Evolutionary conservation across 23 tunicate species (phyloP).

Genomic region (Corella eumyota): DNA sequence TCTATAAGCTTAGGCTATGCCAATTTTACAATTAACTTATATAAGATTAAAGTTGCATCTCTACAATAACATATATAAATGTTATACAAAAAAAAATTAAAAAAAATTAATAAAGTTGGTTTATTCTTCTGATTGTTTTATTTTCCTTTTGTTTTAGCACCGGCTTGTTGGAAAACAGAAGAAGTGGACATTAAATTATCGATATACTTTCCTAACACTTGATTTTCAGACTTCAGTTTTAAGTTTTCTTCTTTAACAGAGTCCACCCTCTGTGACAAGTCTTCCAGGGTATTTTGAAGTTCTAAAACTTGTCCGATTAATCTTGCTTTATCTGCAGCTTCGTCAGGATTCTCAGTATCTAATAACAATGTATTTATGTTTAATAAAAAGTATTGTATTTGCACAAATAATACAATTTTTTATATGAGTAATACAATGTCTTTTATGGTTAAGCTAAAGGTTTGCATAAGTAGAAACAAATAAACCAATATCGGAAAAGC

Average conservation of each 20-base stretch:
- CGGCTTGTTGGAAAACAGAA: slow-evolving; percentile 93
- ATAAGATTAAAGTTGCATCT: too few species aligned
- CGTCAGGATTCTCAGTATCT: slow-evolving; percentile 74
- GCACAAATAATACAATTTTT: too few species aligned
- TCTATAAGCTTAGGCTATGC: too few species aligned
- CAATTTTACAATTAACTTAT: too few species aligned
- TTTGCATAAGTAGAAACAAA: too few species aligned
- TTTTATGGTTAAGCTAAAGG: too few species aligned
- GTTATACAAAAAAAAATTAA: not conserved
- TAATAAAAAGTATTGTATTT: too few species aligned
- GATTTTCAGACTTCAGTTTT: slow-evolving; percentile 93
- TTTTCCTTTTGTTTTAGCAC: slow-evolving; percentile 56
- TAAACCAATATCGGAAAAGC: too few species aligned
- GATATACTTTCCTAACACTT: slow-evolving; percentile 92
- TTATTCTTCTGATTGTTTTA: too few species aligned
- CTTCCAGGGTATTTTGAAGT: slow-evolving; percentile 93
- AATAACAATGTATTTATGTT: too few species aligned
- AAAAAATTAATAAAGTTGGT: not conserved
- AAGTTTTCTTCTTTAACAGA: slow-evolving; percentile 97
- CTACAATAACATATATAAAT: too few species aligned
- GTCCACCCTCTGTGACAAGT: slow-evolving; percentile 91
- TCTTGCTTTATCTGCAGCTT: slow-evolving; percentile 82
- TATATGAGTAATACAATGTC: too few species aligned
- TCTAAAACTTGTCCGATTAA: slow-evolving; percentile 82
- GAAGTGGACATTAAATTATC: slow-evolving; percentile 97